These are phyloP conservation scores for Galerucella nymphaeae DNA, from an alignment of 2,888 invertebrate genomes.

Conservation along the genomic window DNA sequence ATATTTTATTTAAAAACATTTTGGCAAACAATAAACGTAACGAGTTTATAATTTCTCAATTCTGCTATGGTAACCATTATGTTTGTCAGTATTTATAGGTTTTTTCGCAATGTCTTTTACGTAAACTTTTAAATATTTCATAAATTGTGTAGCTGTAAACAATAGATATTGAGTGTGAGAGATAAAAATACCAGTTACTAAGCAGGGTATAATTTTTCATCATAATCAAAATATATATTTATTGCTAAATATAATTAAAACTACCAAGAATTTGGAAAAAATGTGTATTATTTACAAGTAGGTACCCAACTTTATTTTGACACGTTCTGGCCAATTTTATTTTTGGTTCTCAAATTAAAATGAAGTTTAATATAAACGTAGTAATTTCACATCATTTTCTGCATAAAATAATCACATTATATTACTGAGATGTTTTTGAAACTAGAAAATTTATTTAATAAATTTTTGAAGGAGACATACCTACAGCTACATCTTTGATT, in stretches of 20 bases:
- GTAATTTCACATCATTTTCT: too few relatives aligned
- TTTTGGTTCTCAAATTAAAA: too few relatives aligned
- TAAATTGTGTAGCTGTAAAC: neutral
- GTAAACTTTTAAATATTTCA: neutral
- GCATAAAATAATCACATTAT: too few relatives aligned
- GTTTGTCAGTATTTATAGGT: neutral
- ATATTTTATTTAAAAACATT: neutral
- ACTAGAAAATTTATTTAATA: neutral
- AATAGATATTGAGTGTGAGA: neutral
- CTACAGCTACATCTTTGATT: too few relatives aligned
- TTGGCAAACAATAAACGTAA: neutral
- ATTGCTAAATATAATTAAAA: too few relatives aligned
- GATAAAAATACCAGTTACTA: neutral
- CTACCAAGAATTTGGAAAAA: too few relatives aligned
- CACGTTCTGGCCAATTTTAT: too few relatives aligned
- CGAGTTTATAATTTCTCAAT: neutral
- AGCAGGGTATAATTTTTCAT: neutral
- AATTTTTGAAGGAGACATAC: neutral
- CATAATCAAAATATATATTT: neutral
- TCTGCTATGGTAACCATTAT: slow-evolving; percentile 3
- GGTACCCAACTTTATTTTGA: too few relatives aligned
- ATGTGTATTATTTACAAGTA: too few relatives aligned
- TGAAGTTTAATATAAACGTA: too few relatives aligned
- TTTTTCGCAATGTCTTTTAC: slow-evolving; percentile 1
- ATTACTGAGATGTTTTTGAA: neutral